Conservation (phyloP, 2,888 invertebrate genomes). For the Thecophora atra region DNA sequence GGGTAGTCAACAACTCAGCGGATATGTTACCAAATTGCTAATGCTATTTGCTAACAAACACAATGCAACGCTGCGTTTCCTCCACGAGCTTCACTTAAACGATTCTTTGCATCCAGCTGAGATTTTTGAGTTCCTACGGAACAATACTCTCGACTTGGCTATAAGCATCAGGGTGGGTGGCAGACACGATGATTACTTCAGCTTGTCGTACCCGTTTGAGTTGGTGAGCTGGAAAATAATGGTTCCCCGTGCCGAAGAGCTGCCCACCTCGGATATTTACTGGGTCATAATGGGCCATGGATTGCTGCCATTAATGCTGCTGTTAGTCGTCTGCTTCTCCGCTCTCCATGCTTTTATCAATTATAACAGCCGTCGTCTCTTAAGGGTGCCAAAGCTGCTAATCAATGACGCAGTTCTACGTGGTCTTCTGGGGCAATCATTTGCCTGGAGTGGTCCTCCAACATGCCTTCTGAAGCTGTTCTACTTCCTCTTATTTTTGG, state of each 20-base stretch:
- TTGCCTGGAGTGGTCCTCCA: background rate
- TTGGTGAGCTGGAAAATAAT: too few species aligned
- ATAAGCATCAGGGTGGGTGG: too few species aligned
- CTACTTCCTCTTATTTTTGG: conserved; percentile 20
- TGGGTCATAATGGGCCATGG: background rate
- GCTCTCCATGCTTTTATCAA: background rate
- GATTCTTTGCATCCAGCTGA: background rate
- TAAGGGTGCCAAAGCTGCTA: background rate
- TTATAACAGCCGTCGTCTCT: background rate
- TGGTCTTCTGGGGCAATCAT: conserved; percentile 34
- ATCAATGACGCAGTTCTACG: conserved; percentile 26
- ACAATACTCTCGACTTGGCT: too few species aligned
- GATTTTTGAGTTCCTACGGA: background rate
- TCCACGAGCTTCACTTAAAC: background rate
- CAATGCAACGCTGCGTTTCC: conserved; percentile 46
- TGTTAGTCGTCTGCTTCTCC: conserved; percentile 16
- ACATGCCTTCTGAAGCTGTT: conserved; percentile 5
- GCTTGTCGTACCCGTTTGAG: too few species aligned
- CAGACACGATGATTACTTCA: too few species aligned
- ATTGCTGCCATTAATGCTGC: conserved; percentile 2
- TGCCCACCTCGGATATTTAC: too few species aligned
- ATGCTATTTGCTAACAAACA: conserved; percentile 43
- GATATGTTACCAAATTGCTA: conserved; percentile 47
- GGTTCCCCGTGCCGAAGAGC: too few species aligned
- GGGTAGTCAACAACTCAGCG: conserved; percentile 39